Evolutionary conservation across 2,888 invertebrate genomes (phyloP).

Genomic region (Rugalucina vietnamica): DNA sequence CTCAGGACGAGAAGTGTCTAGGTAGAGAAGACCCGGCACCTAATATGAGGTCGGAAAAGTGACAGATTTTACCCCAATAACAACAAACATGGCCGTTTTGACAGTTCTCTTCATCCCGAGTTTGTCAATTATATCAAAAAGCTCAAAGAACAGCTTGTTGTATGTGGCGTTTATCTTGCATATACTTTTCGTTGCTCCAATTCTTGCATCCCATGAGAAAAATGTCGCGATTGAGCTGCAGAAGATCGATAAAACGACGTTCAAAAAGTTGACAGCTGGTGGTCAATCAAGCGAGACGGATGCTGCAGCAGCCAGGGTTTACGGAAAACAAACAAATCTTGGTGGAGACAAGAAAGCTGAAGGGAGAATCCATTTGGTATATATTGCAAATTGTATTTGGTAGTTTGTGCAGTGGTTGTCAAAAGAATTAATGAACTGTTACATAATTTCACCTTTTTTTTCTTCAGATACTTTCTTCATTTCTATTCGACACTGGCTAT

Average conservation of each 20-base stretch:
- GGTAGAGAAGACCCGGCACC: background rate
- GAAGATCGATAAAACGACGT: slow-evolving; percentile 57
- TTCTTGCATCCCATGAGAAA: slow-evolving; percentile 55
- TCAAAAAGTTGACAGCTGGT: slow-evolving; percentile 64
- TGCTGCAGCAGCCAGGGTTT: slow-evolving; percentile 51
- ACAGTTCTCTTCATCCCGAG: slow-evolving; percentile 50
- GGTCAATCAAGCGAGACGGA: slow-evolving; percentile 49
- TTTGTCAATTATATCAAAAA: slow-evolving; percentile 50
- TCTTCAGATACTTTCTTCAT: no score
- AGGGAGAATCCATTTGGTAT: slow-evolving; percentile 74
- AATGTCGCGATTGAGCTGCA: slow-evolving; percentile 63
- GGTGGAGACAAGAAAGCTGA: slow-evolving; percentile 66
- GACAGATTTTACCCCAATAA: slow-evolving; percentile 29
- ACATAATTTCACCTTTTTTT: no score
- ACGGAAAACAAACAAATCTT: slow-evolving; percentile 63
- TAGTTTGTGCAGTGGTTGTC: no score
- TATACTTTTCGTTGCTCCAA: slow-evolving; percentile 58
- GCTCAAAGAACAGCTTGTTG: slow-evolving; percentile 45
- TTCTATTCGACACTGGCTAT: no score
- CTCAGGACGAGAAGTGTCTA: background rate
- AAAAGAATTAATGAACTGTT: no score
- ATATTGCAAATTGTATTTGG: no score
- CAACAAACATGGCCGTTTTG: slow-evolving; percentile 63
- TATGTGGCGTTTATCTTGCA: slow-evolving; percentile 53
- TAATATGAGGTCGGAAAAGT: no score